A percentile compares a stretch with the other conserved stretches of the same genome.
phyloP scores from a whole-genome alignment of 2,113 vertebrate species.

The Pipa parva region DNA sequence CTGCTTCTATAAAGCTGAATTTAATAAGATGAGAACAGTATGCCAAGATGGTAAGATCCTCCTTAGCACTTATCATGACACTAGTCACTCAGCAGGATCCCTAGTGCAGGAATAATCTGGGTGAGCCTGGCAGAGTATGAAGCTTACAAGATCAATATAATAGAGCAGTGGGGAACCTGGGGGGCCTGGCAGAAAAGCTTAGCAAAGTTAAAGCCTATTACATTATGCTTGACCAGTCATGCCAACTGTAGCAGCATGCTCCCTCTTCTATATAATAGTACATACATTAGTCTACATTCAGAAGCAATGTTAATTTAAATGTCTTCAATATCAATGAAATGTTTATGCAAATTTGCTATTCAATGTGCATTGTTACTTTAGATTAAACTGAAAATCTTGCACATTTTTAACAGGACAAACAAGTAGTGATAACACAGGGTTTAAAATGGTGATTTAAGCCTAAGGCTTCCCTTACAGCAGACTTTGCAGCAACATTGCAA shows the following conservation, averaged over 20 bases:
- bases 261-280: conserved; percentile 50
- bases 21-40: conserved; percentile 93
- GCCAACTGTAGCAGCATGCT: conserved; percentile 73
- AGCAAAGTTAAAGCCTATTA: conserved; percentile 98
- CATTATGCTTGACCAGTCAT: conserved; percentile 76
- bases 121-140: conserved; percentile 81
- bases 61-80: conserved; percentile 81
- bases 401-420: background rate
- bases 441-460: too few species aligned
- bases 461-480: too few species aligned
- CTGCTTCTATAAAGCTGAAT: conserved; percentile 83
- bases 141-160: conserved; percentile 95
- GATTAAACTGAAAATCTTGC: conserved; percentile 1
- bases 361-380: conserved; percentile 23
- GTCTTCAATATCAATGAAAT: conserved; percentile 59
- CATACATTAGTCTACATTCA: conserved; percentile 54
- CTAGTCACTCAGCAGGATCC: conserved; percentile 86
- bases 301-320: conserved; percentile 56
- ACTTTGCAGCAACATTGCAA: too few species aligned
- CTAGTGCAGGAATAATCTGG: conserved; percentile 90
- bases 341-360: conserved; percentile 59
- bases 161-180: conserved; percentile 80
- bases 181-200: conserved; percentile 95
- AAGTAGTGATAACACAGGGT: too few species aligned
- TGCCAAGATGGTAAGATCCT: conserved; percentile 83